Percentiles rank a stretch among this genome's conserved stretches.
Evolutionary conservation across 1,140 invertebrate species (phyloP).

Genomic region (silkworm (Bombyx mori)): ASM3026992v2 NC_085112.1:1155001-1155500

Average conservation of each 20-base stretch:
- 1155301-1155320: constrained; percentile 19
- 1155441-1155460: constrained; percentile 2
- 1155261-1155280: constrained; percentile 1
- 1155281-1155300: constrained; percentile 1
- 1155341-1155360: constrained; percentile 8
- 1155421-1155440: constrained; percentile 1
- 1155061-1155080: neutral
- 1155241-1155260: no score
- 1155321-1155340: constrained; percentile 19
- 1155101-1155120: constrained; percentile 8
- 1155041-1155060: constrained; percentile 10
- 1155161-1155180: constrained; percentile 1
- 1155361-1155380: constrained; percentile 10
- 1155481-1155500: no score
- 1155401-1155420: neutral
- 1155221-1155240: constrained; percentile 6
- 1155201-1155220: constrained; percentile 14
- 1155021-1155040: constrained; percentile 7
- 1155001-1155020: constrained; percentile 2
- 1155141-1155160: constrained; percentile 1
- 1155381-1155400: constrained; percentile 3
- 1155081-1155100: constrained; percentile 3
- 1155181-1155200: neutral
- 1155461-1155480: neutral
- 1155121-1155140: constrained; percentile 7